phyloP scores from a whole-genome alignment of 1,140 invertebrate species.

The Sycophila sp. region DNA sequence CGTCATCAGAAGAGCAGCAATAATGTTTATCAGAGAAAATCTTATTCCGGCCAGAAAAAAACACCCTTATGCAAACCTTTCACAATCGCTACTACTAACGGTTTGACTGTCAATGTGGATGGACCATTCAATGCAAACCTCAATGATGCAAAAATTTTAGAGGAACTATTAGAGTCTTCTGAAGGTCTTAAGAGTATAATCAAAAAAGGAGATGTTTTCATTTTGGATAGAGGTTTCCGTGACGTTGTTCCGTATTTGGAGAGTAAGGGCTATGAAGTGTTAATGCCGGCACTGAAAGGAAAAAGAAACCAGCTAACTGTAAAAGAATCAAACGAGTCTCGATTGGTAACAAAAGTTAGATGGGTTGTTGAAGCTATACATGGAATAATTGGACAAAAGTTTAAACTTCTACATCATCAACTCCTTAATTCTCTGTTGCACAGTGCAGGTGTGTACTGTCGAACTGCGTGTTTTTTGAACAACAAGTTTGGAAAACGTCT shows the following conservation, averaged over 20 bases:
- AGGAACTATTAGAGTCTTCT: conserved; percentile 30
- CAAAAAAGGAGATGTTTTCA: conserved; percentile 37
- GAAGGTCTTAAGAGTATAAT: conserved; percentile 28
- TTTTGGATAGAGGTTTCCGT: conserved; percentile 51
- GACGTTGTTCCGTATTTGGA: conserved; percentile 42
- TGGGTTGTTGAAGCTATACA: conserved; percentile 59
- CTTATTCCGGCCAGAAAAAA: conserved; percentile 45
- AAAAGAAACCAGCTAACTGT: conserved; percentile 49
- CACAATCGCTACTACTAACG: conserved; percentile 48
- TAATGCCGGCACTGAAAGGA: conserved; percentile 51
- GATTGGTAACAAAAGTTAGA: conserved; percentile 53
- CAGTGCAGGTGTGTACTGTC: conserved; percentile 24
- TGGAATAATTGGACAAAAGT: conserved; percentile 49
- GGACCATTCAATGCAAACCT: conserved; percentile 40
- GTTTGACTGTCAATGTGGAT: conserved; percentile 45
- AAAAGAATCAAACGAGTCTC: conserved; percentile 52
- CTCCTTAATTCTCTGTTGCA: conserved; percentile 48
- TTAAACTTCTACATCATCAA: conserved; percentile 43
- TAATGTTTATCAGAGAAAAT: conserved; percentile 24
- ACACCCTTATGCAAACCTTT: conserved; percentile 47
- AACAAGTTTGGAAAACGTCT: conserved; percentile 44
- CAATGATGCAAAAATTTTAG: conserved; percentile 48
- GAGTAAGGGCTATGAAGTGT: conserved; percentile 38
- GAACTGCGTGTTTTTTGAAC: conserved; percentile 42
- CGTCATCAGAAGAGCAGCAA: conserved; percentile 33